Percentiles rank a stretch among this genome's conserved stretches.
phyloP scores from a whole-genome alignment of 2,797 vertebrate genomes.

The Dendrocincla tyrannina region DNA sequence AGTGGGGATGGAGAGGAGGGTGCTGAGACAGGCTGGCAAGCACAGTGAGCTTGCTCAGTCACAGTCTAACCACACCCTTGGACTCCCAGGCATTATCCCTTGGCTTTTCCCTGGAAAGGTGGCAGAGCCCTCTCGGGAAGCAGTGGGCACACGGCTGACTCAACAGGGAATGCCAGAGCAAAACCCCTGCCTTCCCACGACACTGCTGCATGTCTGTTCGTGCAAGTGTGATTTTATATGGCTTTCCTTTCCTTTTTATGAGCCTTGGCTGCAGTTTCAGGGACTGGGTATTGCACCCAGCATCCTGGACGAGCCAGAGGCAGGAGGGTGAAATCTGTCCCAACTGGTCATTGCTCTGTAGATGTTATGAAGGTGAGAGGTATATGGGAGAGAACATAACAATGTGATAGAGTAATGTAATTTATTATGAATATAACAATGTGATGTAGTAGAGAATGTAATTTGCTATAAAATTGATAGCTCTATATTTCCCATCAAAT shows the following conservation, averaged over 20 bases:
- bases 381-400: not conserved
- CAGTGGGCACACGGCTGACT: not conserved
- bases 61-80: not conserved
- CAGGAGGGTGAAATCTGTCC: not conserved
- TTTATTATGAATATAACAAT: not conserved
- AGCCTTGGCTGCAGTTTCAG: not conserved
- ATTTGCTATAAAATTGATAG: not conserved
- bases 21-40: accelerated
- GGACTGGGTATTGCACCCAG: not conserved
- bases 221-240: accelerated
- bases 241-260: not conserved
- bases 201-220: accelerated
- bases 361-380: not conserved
- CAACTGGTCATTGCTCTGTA: not conserved
- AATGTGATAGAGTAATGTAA: not conserved
- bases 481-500: not conserved
- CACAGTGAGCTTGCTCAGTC: not conserved
- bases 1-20: not conserved
- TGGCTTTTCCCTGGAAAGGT: not conserved
- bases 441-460: not conserved
- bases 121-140: not conserved
- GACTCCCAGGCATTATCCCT: not conserved
- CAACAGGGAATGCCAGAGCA: not conserved
- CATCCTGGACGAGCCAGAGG: not conserved
- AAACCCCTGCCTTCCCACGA: not conserved